Conservation (phyloP, 2,888 invertebrate genomes). For the Acrobasis suavella region DNA sequence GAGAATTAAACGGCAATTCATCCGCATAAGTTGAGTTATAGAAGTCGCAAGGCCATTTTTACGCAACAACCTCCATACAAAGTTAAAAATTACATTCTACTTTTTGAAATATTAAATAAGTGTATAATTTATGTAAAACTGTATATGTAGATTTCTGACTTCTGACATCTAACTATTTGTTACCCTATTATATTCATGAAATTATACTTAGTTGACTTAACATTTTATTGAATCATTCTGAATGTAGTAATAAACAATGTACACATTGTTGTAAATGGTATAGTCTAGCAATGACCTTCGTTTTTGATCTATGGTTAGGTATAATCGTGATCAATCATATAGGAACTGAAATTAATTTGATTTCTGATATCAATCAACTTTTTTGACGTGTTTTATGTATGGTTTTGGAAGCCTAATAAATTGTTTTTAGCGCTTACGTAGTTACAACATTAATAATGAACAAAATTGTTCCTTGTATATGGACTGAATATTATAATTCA, state of each 20-base stretch:
- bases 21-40: neutral
- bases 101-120: too few relatives aligned
- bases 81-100: too few relatives aligned
- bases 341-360: constrained; percentile 16
- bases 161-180: too few relatives aligned
- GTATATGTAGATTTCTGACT: too few relatives aligned
- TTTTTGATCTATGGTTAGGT: neutral
- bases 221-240: too few relatives aligned
- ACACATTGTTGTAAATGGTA: neutral
- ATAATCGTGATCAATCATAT: constrained; percentile 5
- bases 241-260: too few relatives aligned
- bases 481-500: too few relatives aligned
- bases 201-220: too few relatives aligned
- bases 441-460: neutral
- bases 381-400: neutral
- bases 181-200: too few relatives aligned
- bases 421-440: neutral
- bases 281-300: neutral
- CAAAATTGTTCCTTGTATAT: neutral
- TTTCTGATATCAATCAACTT: constrained; percentile 20
- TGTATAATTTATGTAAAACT: too few relatives aligned
- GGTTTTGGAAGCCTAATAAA: neutral
- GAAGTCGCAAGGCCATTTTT: neutral
- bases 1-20: constrained; percentile 1
- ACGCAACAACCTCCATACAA: neutral